Conservation (phyloP, 1,140 invertebrate species). For the Dryas iulia region DNA sequence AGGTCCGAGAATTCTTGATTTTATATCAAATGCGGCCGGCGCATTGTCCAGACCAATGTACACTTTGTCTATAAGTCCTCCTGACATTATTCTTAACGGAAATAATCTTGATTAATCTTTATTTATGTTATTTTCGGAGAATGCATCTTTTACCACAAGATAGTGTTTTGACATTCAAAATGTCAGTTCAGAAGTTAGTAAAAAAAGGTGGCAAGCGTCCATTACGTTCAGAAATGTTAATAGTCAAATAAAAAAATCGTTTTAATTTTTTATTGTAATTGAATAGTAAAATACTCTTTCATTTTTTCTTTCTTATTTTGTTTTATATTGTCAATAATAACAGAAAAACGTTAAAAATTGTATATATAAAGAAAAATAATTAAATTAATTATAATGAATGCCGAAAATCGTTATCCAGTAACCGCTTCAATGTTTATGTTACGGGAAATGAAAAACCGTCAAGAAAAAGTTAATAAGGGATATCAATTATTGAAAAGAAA, state of each 20-base stretch:
- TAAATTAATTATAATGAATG: conserved; percentile 46
- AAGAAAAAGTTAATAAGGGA: conserved; percentile 98
- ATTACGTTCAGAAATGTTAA: background rate
- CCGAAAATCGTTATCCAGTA: conserved; percentile 65
- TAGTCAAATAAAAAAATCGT: background rate
- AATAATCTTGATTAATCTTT: conserved; percentile 33
- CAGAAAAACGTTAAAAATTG: background rate
- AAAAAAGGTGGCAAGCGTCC: conserved; percentile 10
- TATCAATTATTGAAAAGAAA: conserved; percentile 99
- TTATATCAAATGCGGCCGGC: conserved; percentile 87
- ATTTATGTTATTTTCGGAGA: conserved; percentile 45
- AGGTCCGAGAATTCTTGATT: conserved; percentile 86
- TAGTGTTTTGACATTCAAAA: conserved; percentile 39
- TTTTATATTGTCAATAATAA: background rate
- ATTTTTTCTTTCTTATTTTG: background rate
- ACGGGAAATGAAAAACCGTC: conserved; percentile 87
- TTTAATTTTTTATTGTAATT: background rate
- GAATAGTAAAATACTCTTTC: background rate
- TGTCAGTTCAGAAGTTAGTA: conserved; percentile 14
- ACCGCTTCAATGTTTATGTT: conserved; percentile 70
- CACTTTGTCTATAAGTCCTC: conserved; percentile 85
- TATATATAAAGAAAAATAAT: background rate
- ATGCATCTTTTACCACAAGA: conserved; percentile 57
- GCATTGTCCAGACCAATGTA: conserved; percentile 89
- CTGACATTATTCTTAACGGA: conserved; percentile 61